Percentiles rank a stretch among this genome's conserved stretches.
Conservation (phyloP, 2,888 invertebrate species). For the Dendrolimus houi region DNA sequence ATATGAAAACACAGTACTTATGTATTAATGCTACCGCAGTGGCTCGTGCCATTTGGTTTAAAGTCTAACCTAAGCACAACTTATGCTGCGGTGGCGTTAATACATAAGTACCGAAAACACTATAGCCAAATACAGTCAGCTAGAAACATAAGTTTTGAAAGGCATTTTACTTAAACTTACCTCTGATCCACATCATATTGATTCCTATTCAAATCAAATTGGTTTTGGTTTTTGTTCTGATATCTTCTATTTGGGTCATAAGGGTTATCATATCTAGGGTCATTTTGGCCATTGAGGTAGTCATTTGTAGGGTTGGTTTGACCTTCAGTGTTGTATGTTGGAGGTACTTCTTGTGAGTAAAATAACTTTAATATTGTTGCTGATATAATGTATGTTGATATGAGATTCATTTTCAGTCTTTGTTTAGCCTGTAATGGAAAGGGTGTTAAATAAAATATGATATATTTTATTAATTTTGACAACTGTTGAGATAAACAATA, state of each 20-base stretch:
- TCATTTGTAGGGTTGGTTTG: slow-evolving; percentile 53
- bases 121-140: no score
- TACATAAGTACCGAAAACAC: no score
- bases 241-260: slow-evolving; percentile 48
- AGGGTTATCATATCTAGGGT: slow-evolving; percentile 54
- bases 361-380: slow-evolving; percentile 36
- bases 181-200: slow-evolving; percentile 33
- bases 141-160: no score
- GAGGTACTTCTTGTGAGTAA: slow-evolving; percentile 43
- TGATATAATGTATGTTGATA: slow-evolving; percentile 29
- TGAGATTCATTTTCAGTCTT: slow-evolving; percentile 68
- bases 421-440: slow-evolving; percentile 8
- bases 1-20: no score
- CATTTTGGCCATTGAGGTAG: slow-evolving; percentile 29
- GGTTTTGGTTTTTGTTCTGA: slow-evolving; percentile 36
- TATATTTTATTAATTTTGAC: no score
- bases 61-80: no score
- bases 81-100: no score
- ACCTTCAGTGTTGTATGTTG: slow-evolving; percentile 51
- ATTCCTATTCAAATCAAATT: slow-evolving; percentile 27
- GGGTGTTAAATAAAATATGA: neutral
- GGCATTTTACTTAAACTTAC: neutral
- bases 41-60: no score
- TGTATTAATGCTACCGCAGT: no score
- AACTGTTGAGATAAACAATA: no score